Evolutionary conservation across 1,140 invertebrate genomes (phyloP), one percentile per base, ranked within the genome.

Genomic region (Calephelis virginiensis): DNA sequence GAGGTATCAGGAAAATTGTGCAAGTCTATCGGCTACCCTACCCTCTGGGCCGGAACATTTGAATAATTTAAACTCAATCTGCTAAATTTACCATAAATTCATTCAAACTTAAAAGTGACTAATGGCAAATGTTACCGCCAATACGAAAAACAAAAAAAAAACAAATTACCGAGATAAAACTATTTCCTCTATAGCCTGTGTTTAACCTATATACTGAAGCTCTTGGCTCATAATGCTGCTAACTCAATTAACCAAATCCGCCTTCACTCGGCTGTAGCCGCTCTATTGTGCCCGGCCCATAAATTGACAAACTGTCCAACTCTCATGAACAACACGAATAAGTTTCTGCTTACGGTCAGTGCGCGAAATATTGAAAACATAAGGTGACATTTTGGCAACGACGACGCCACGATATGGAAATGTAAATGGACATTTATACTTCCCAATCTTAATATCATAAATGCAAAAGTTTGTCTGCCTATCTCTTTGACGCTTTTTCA

Each of bases 221-320:
- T 64, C 49, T 38, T 61, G 63, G 64, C 65, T 66, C 66, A 72
- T 79, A 81, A 77, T 76, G 64, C 67, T 65, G 63, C 70, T 74
- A 77, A 78, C 79, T 83, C 82, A 85, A 85, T 87, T 85, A 87
- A 80, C 78, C 73, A 76, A 78, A 83, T 84, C 78, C 81, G 76
- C 76, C 77, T 82, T 82, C 78, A 81, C 68, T 75, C 72, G 71
- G 72, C 69, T 74, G 68, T 68, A 68, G 72, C 70, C 67, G 79
- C 79, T 56, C 53, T 78, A 78, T 80, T 80, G 81, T 82, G 77
- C 76, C 74, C 73, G 76, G 59, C 80, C 78, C 85, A 87, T 89
- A 89, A 89, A 89, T 89, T 89, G 86, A 89, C 84, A 89, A 89
- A 89, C 77, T 89, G 86, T 85, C 85, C 82, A 89, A 89, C 82